phyloP scores from a whole-genome alignment of 1,140 invertebrate species.

The Charaxes varanes region DNA sequence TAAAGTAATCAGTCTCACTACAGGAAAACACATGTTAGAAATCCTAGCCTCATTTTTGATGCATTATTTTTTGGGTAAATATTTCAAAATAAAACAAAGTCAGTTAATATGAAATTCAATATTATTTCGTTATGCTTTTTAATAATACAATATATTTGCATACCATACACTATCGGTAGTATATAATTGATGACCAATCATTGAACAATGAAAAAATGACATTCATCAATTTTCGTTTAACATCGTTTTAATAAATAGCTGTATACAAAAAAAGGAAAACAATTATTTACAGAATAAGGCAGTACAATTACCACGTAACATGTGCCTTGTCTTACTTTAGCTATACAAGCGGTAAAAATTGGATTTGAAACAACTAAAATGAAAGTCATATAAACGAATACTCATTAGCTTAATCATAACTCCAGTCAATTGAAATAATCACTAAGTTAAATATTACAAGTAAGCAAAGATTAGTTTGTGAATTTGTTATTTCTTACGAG shows the following conservation, averaged over 20 bases:
- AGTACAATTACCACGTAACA: slow-evolving; percentile 68
- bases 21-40: too few relatives aligned
- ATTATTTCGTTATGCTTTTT: slow-evolving; percentile 74
- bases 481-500: slow-evolving; percentile 55
- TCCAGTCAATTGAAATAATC: slow-evolving; percentile 64
- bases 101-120: slow-evolving; percentile 70
- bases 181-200: slow-evolving; percentile 71
- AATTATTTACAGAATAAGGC: slow-evolving; percentile 73
- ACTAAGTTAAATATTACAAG: slow-evolving; percentile 66
- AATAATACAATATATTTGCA: slow-evolving; percentile 73
- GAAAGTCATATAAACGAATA: slow-evolving; percentile 54
- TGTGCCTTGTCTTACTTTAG: slow-evolving; percentile 65
- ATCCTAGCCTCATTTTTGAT: too few relatives aligned
- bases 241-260: slow-evolving; percentile 74
- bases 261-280: slow-evolving; percentile 71
- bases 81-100: slow-evolving; percentile 50
- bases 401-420: slow-evolving; percentile 46
- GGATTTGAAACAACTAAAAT: slow-evolving; percentile 51
- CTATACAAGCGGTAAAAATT: slow-evolving; percentile 71
- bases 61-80: too few relatives aligned
- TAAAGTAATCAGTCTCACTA: too few relatives aligned
- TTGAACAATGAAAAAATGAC: slow-evolving; percentile 69
- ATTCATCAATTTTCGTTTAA: slow-evolving; percentile 70
- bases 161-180: slow-evolving; percentile 69
- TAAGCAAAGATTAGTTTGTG: slow-evolving; percentile 70